Evolutionary conservation across 2,113 vertebrate genomes (phyloP).

Genomic region (Vireo altiloquus): DNA sequence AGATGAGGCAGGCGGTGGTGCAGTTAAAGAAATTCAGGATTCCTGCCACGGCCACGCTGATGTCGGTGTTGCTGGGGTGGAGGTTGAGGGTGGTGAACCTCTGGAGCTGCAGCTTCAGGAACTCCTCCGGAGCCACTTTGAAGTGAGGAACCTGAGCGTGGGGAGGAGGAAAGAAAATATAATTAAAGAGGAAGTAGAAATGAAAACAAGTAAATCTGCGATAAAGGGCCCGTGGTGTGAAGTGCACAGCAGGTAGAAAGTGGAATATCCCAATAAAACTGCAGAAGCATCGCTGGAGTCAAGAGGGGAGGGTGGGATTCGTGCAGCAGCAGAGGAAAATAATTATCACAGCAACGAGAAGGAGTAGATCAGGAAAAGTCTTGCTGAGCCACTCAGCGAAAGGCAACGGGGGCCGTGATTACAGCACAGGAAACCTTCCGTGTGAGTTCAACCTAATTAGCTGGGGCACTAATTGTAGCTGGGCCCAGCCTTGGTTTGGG

Average conservation of each 20-base stretch:
- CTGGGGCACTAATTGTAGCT: neutral
- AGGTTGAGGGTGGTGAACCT: constrained; percentile 97
- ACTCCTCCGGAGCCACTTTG: constrained; percentile 96
- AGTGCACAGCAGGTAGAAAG: neutral
- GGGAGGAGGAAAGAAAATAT: neutral
- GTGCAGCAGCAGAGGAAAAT: neutral
- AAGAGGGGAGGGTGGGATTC: neutral
- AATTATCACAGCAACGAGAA: neutral
- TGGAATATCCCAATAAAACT: constrained; percentile 14
- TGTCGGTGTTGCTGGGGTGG: constrained; percentile 94
- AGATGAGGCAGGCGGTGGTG: constrained; percentile 96
- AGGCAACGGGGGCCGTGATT: constrained; percentile 8
- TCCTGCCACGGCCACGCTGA: constrained; percentile 92
- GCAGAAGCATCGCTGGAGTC: neutral
- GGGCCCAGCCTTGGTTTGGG: neutral
- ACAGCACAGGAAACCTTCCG: constrained; percentile 26
- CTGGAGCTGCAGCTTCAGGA: constrained; percentile 92
- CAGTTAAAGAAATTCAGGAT: constrained; percentile 97
- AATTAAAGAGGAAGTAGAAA: neutral
- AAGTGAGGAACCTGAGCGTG: constrained; percentile 90
- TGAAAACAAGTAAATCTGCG: neutral
- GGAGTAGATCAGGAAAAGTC: constrained; percentile 28
- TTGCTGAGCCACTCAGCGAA: constrained; percentile 47
- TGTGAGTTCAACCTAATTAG: constrained; percentile 20
- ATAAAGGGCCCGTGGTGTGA: neutral